A percentile compares a stretch with the other conserved stretches of the same genome.
Evolutionary conservation across 1,140 invertebrate species (phyloP).

Genomic region (Brachionus angularis): DNA sequence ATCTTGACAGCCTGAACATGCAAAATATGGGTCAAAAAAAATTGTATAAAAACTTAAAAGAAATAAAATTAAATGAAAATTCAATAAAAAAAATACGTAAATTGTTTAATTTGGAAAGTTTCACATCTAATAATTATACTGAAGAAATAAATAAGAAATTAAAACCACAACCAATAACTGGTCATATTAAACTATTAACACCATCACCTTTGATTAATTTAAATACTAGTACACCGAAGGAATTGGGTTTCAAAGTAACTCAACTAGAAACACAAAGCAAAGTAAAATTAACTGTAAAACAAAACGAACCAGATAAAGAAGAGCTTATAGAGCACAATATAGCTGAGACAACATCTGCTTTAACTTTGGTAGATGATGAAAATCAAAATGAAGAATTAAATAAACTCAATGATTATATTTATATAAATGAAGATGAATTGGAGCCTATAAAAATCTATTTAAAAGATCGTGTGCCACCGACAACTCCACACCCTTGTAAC

Average conservation of each 20-base stretch:
- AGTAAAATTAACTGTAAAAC: too few relatives aligned
- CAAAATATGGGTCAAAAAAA: neutral
- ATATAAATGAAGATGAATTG: too few relatives aligned
- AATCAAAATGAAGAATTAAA: too few relatives aligned
- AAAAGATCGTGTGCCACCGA: neutral
- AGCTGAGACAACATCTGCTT: too few relatives aligned
- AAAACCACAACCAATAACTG: too few relatives aligned
- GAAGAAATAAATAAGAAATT: slow-evolving; percentile 6
- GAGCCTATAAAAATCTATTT: neutral
- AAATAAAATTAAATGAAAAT: slow-evolving; percentile 4
- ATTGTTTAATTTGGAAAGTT: slow-evolving; percentile 19
- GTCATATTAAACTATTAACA: too few relatives aligned
- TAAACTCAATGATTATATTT: too few relatives aligned
- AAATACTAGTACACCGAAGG: neutral
- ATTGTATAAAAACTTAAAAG: too few relatives aligned
- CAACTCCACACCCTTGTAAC: neutral
- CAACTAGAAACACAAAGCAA: neutral
- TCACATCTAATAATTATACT: neutral
- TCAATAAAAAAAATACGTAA: slow-evolving; percentile 24
- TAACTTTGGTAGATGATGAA: too few relatives aligned
- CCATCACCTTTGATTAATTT: neutral
- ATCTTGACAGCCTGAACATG: neutral
- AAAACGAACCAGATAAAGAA: too few relatives aligned
- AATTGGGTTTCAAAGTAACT: neutral
- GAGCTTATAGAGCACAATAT: too few relatives aligned